Evolutionary conservation across 2,113 vertebrate genomes (phyloP), one percentile per base, ranked within the genome.

Genomic region (Axis porcinus): DNA sequence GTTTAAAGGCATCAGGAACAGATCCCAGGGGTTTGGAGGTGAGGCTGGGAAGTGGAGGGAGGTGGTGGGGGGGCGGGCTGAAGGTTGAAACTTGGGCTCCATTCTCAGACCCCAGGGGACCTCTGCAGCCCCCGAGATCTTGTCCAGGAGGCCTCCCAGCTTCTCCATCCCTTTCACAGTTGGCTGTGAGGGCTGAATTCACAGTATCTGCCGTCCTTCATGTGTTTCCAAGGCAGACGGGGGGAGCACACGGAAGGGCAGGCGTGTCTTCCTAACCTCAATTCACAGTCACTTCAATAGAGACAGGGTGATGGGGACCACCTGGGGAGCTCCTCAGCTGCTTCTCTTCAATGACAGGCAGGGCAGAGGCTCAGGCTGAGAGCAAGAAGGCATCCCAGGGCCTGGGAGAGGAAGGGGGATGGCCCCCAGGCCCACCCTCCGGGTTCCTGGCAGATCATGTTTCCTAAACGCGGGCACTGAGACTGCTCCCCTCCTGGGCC

Each of bases 131-230:
- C 82, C 88, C 0, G 3, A 62, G 58, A 52, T 27, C 50, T 70
- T 5, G 10, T 84, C 54, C 13, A 50, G 50, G 21, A 60, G 67
- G 28, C 15, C 70, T 86, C 43, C 52, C 64, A 21, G 83, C 95
- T 89, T 91, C 79, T 74, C 52, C 27, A 25, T 36, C 79, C 86
- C 70, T 87, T 97, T 97, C 98, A 96, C 95, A 78, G 88, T 70
- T 19, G 79, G 95, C 92, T 23, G 10, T 30, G 89, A 55, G 70
- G 45, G 86, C 87, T 97, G 95, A 95, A 97, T 97, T 98, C 98
- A 98, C 97, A 98, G 97, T 97, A 97, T 96, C 95, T 76, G 93
- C 90, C 5, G 1, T 95, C 96, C 97, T 97, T 94, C 95, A 36
- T 76, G 96, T 94, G 91, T 93, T 87, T 91, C 96, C 89, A 58